A percentile compares a stretch with the other conserved stretches of the same genome.
Conservation (phyloP, 2,113 vertebrate species). For the Cyprinodon variegatus region DNA sequence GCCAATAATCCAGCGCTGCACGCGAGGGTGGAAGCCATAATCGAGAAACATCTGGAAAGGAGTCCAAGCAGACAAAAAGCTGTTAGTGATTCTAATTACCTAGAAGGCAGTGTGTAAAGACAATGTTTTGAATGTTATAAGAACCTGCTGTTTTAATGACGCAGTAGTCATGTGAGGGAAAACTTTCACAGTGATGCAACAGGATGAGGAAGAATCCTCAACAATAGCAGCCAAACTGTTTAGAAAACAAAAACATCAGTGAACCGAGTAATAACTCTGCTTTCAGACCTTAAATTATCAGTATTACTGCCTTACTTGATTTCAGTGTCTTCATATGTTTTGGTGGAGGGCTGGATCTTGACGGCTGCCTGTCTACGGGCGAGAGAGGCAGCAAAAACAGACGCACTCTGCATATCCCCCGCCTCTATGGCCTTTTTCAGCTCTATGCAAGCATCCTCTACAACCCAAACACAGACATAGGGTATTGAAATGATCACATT, state of each 20-base stretch:
- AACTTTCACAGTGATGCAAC: conserved; percentile 84
- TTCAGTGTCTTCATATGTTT: conserved; percentile 78
- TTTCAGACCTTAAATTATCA: neutral
- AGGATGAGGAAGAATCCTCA: conserved; percentile 87
- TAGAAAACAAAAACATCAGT: conserved; percentile 1
- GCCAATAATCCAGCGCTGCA: conserved; percentile 94
- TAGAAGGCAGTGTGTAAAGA: neutral
- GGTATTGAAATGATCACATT: conserved; percentile 2
- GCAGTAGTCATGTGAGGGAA: conserved; percentile 81
- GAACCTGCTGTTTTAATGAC: conserved; percentile 88
- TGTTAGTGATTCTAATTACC: neutral
- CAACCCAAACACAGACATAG: neutral
- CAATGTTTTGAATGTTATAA: conserved; percentile 5
- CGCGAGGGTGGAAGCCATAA: conserved; percentile 88
- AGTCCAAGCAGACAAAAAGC: neutral
- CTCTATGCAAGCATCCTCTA: conserved; percentile 83
- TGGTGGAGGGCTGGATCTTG: conserved; percentile 76
- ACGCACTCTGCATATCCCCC: conserved; percentile 82
- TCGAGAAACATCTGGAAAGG: conserved; percentile 86
- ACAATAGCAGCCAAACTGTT: conserved; percentile 86
- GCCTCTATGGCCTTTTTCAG: conserved; percentile 83
- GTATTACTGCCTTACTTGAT: conserved; percentile 79
- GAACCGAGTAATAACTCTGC: neutral
- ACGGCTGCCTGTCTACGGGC: conserved; percentile 78
- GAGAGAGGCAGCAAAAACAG: conserved; percentile 77